Evolutionary conservation across 2,797 vertebrate genomes (phyloP).

Genomic region (Choloepus didactylus): DNA sequence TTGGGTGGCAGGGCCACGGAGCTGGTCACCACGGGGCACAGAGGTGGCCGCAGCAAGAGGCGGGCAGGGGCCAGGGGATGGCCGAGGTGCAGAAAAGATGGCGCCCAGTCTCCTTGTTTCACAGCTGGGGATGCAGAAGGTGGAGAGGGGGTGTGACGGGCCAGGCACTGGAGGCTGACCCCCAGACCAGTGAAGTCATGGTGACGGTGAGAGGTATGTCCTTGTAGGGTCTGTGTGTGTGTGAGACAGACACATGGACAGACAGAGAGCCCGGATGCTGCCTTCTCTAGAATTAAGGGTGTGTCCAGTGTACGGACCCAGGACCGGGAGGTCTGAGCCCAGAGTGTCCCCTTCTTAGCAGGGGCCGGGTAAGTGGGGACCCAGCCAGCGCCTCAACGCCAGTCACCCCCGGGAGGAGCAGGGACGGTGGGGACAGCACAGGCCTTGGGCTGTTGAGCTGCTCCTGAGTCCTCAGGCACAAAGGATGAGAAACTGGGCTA

Average conservation of each 20-base stretch:
- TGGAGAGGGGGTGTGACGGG: not conserved
- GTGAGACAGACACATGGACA: no score
- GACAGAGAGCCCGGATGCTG: not conserved
- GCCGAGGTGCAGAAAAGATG: accelerated
- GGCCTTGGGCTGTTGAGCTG: not conserved
- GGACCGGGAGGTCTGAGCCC: not conserved
- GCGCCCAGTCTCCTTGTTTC: not conserved
- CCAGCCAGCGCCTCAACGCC: not conserved
- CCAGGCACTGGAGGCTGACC: not conserved
- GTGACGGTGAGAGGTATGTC: not conserved
- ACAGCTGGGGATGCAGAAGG: not conserved
- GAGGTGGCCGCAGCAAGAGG: not conserved
- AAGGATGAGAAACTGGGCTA: slow-evolving; percentile 71
- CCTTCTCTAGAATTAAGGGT: not conserved
- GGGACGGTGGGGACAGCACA: no score
- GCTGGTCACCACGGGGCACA: not conserved
- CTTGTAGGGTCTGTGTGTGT: no score
- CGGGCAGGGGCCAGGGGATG: not conserved
- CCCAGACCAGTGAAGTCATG: not conserved
- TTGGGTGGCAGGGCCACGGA: accelerated
- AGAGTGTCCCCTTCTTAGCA: not conserved
- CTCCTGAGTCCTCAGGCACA: slow-evolving; percentile 63
- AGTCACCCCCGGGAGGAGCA: not conserved
- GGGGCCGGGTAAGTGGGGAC: not conserved
- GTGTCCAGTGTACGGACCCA: not conserved